Conservation (phyloP, 1,140 invertebrate genomes). For the Orius insidiosus region DNA sequence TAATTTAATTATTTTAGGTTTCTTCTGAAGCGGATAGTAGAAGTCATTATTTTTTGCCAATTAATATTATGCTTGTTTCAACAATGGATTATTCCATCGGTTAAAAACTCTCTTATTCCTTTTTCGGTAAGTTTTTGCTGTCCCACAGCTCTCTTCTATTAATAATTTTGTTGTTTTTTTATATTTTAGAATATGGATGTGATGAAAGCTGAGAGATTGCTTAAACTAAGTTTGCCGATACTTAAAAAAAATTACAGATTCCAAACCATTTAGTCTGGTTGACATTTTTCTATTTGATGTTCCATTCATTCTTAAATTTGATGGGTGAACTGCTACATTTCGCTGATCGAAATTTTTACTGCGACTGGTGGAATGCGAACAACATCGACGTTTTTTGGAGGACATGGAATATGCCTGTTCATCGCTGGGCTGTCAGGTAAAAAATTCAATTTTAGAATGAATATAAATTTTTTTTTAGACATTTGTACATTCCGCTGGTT, state of each 20-base stretch:
- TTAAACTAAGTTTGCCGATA: constrained; percentile 34
- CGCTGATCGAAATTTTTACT: constrained; percentile 94
- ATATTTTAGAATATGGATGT: constrained; percentile 76
- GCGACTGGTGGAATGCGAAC: constrained; percentile 97
- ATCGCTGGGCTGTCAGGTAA: constrained; percentile 59
- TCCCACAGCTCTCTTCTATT: no score
- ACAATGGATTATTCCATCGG: constrained; percentile 95
- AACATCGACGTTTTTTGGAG: constrained; percentile 94
- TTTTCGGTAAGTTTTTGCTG: constrained; percentile 57
- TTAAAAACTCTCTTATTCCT: constrained; percentile 86
- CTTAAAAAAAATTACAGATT: constrained; percentile 41
- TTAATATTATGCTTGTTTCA: constrained; percentile 79
- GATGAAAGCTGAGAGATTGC: constrained; percentile 57
- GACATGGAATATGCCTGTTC: constrained; percentile 96
- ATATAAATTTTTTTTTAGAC: constrained; percentile 33
- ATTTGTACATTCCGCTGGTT: constrained; percentile 85
- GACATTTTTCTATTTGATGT: constrained; percentile 88
- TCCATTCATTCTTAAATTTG: constrained; percentile 91
- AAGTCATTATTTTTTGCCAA: constrained; percentile 62
- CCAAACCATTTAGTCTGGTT: constrained; percentile 97
- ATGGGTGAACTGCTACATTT: constrained; percentile 87
- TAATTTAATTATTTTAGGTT: constrained; percentile 41
- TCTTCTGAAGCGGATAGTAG: constrained; percentile 62
- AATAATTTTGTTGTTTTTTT: constrained; percentile 22
- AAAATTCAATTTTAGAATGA: neutral